A percentile compares a stretch with the other conserved stretches of the same genome.
phyloP scores from a whole-genome alignment of 2,113 vertebrate genomes.

The Phylloscopus whistleri region DNA sequence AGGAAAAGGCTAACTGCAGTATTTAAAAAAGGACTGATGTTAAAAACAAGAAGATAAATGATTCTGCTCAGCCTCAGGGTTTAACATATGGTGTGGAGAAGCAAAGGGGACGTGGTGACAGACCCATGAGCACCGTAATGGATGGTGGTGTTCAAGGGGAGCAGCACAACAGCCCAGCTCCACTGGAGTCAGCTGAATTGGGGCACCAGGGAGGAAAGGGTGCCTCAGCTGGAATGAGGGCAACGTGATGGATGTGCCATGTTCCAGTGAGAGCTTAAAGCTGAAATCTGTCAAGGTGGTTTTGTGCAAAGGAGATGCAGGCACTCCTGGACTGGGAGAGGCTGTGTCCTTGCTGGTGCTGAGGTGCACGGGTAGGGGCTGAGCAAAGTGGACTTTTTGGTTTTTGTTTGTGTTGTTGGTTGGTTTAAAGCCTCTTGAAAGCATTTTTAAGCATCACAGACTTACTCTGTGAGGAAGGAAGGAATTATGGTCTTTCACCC shows the following conservation, averaged over 20 bases:
- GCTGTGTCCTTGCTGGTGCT: background rate
- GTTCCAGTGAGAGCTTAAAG: background rate
- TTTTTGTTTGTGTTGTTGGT: background rate
- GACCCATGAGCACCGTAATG: fast-evolving
- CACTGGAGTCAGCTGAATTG: background rate
- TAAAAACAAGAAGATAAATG: background rate
- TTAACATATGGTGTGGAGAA: background rate
- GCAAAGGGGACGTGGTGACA: background rate
- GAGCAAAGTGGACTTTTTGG: background rate
- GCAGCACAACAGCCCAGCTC: background rate
- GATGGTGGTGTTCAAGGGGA: background rate
- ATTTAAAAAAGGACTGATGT: background rate
- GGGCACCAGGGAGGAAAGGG: background rate
- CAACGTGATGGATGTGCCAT: fast-evolving
- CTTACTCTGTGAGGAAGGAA: background rate
- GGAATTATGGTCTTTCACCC: background rate
- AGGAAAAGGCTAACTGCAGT: background rate
- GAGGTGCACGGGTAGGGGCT: background rate
- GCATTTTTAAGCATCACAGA: background rate
- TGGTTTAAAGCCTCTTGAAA: background rate
- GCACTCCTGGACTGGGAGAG: no score
- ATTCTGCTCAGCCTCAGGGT: background rate
- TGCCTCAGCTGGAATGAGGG: background rate
- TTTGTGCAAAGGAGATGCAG: background rate
- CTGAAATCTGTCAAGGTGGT: background rate